phyloP scores from a whole-genome alignment of 2,797 vertebrate species.

The Philypnodon macrostomus region DNA sequence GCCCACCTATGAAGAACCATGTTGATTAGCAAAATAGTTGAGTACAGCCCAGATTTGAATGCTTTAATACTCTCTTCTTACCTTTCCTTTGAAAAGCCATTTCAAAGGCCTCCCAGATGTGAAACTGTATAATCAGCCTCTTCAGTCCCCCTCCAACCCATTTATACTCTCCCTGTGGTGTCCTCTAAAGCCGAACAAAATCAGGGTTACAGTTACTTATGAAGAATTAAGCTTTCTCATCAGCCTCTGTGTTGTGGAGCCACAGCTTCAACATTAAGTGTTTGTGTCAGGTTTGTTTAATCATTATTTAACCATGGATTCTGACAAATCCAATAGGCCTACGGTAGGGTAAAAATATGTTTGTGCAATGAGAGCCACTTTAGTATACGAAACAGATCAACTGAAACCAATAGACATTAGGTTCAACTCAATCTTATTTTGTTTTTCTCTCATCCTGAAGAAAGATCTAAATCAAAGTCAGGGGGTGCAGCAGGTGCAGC shows the following conservation, averaged over 20 bases:
- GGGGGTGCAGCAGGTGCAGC: too few species aligned
- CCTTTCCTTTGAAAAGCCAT: slow-evolving; percentile 21
- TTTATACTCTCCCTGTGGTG: slow-evolving; percentile 8
- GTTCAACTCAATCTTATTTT: too few species aligned
- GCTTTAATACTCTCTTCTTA: slow-evolving; percentile 56
- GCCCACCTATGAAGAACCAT: too few species aligned
- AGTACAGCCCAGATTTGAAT: slow-evolving; percentile 51
- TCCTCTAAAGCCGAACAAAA: slow-evolving; percentile 11
- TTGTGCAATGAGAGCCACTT: too few species aligned
- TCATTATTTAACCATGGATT: too few species aligned
- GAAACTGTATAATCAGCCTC: slow-evolving; percentile 38
- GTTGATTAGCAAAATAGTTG: background rate
- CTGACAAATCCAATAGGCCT: too few species aligned
- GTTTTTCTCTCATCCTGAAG: too few species aligned
- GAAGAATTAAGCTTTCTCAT: slow-evolving; percentile 31
- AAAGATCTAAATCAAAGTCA: too few species aligned
- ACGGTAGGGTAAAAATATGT: too few species aligned
- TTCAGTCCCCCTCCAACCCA: slow-evolving; percentile 27
- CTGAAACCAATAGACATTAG: too few species aligned
- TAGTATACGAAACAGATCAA: too few species aligned
- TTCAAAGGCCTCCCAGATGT: slow-evolving; percentile 44
- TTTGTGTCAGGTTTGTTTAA: background rate
- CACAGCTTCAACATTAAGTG: background rate
- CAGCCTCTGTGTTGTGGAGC: slow-evolving; percentile 7
- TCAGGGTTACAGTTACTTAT: slow-evolving; percentile 14